Evolutionary conservation across 2,888 invertebrate species (phyloP).

Genomic region (Ectemnius continuus): DNA sequence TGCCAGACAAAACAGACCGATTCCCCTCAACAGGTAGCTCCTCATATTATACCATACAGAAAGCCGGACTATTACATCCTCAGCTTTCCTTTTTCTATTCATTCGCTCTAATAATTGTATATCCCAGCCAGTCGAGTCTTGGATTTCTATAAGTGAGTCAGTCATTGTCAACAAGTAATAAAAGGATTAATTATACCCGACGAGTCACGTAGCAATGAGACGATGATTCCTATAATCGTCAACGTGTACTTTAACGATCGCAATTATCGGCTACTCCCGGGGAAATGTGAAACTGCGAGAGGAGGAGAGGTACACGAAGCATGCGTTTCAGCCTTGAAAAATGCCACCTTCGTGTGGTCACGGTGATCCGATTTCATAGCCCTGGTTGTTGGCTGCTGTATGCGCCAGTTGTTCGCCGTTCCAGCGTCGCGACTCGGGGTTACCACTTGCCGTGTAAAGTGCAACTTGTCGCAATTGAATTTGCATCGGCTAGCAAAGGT

Average conservation of each 20-base stretch:
- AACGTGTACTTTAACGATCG: too few species aligned
- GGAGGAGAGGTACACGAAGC: neutral
- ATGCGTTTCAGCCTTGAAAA: neutral
- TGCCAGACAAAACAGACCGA: constrained; percentile 41
- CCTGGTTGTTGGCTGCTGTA: neutral
- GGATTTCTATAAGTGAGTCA: too few species aligned
- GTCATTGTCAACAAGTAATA: too few species aligned
- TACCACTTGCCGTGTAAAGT: neutral
- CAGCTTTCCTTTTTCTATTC: too few species aligned
- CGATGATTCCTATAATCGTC: too few species aligned
- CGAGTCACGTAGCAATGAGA: too few species aligned
- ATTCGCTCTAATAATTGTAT: too few species aligned
- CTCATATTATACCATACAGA: neutral
- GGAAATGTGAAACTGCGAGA: neutral
- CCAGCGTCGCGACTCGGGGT: too few species aligned
- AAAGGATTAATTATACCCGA: too few species aligned
- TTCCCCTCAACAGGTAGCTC: constrained; percentile 63
- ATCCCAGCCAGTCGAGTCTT: too few species aligned
- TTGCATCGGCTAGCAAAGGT: neutral
- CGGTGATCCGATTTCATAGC: constrained; percentile 1
- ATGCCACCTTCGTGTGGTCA: neutral
- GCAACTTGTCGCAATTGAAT: neutral
- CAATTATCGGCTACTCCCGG: too few species aligned
- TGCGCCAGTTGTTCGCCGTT: neutral
- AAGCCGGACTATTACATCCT: too few species aligned